phyloP scores from a whole-genome alignment of 1,140 invertebrate genomes.

The Metaphire vulgaris region DNA sequence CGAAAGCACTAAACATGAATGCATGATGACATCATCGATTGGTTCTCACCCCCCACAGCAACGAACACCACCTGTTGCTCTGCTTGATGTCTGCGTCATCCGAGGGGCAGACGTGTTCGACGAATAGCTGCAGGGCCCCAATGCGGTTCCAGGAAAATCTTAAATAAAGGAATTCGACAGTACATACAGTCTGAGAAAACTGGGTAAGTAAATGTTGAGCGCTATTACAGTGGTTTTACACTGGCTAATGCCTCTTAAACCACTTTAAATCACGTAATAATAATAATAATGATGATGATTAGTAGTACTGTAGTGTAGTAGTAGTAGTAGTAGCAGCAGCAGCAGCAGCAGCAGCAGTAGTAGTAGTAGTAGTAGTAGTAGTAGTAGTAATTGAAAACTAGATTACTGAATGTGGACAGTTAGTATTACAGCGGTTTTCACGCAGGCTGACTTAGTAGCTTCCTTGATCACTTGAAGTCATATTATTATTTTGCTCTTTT shows the following conservation, averaged over 20 bases:
- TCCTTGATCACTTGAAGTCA: no score
- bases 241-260: not conserved
- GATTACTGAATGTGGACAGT: no score
- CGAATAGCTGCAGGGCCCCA: conserved; percentile 32
- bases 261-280: not conserved
- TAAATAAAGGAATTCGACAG: conserved; percentile 7
- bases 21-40: no score
- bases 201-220: not conserved
- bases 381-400: no score
- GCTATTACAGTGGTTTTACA: not conserved
- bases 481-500: no score
- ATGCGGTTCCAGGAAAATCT: conserved; percentile 33
- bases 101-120: conserved; percentile 33
- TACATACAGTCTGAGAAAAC: not conserved
- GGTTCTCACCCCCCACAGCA: no score
- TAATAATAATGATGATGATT: not conserved
- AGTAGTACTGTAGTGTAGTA: not conserved
- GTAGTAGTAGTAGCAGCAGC: not conserved
- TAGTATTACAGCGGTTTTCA: no score
- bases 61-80: no score
- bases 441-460: no score
- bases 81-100: conserved; percentile 22
- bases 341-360: no score
- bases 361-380: no score
- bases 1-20: no score